phyloP scores from a whole-genome alignment of 2,888 invertebrate genomes.

The Pyrocoelia pectoralis region DNA sequence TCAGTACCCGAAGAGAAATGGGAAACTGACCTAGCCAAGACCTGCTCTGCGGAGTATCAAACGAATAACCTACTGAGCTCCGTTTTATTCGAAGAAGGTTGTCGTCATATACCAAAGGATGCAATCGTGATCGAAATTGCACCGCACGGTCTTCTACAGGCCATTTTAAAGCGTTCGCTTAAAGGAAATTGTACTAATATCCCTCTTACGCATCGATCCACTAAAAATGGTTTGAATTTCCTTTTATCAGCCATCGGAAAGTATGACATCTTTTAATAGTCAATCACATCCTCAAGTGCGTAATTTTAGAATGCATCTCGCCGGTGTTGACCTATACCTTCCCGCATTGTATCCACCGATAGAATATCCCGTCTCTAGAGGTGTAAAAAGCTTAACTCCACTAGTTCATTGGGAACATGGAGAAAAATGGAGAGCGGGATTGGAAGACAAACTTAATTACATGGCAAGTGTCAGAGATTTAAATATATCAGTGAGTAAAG shows the following conservation, averaged over 20 bases:
- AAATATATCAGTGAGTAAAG: slow-evolving; percentile 63
- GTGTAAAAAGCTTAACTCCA: slow-evolving; percentile 85
- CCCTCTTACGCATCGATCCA: slow-evolving; percentile 76
- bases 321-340: slow-evolving; percentile 80
- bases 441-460: slow-evolving; percentile 54
- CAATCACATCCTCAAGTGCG: too few species aligned
- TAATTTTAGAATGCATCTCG: slow-evolving; percentile 77
- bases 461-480: slow-evolving; percentile 52
- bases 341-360: slow-evolving; percentile 80
- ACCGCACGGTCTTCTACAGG: slow-evolving; percentile 88
- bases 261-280: slow-evolving; percentile 51
- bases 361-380: slow-evolving; percentile 84
- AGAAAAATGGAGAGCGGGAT: slow-evolving; percentile 72
- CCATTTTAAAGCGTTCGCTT: slow-evolving; percentile 82
- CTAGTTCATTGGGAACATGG: slow-evolving; percentile 90
- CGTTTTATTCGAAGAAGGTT: slow-evolving; percentile 84
- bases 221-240: slow-evolving; percentile 70
- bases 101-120: slow-evolving; percentile 79
- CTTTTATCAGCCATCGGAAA: slow-evolving; percentile 72
- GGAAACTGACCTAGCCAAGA: slow-evolving; percentile 64
- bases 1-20: slow-evolving; percentile 69
- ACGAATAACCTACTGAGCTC: slow-evolving; percentile 73
- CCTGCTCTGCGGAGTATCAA: slow-evolving; percentile 72
- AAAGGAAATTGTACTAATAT: slow-evolving; percentile 75
- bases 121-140: slow-evolving; percentile 90